Conservation (phyloP, 1,140 invertebrate species). For the Papilio machaon region DNA sequence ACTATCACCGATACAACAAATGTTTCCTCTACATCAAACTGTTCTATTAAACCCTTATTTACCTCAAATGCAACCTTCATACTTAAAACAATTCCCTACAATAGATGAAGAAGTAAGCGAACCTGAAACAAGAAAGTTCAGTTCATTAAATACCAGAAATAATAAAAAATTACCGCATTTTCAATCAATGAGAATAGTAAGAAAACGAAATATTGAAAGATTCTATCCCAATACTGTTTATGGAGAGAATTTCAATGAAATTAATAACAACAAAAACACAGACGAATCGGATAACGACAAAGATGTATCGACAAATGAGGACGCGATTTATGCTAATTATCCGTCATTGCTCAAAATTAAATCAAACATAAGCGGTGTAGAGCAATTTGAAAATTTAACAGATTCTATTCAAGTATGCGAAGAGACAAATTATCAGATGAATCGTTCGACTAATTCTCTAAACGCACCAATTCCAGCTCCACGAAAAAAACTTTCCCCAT, state of each 20-base stretch:
- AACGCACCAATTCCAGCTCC: slow-evolving; percentile 74
- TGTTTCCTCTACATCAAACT: slow-evolving; percentile 74
- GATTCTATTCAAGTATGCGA: slow-evolving; percentile 80
- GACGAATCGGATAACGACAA: slow-evolving; percentile 59
- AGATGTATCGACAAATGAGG: slow-evolving; percentile 49
- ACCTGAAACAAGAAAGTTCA: slow-evolving; percentile 65
- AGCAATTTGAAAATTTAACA: slow-evolving; percentile 79
- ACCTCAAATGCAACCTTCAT: slow-evolving; percentile 70
- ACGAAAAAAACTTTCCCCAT: slow-evolving; percentile 70
- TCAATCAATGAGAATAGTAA: slow-evolving; percentile 77
- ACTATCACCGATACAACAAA: slow-evolving; percentile 73
- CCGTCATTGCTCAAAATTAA: slow-evolving; percentile 64
- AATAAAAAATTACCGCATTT: slow-evolving; percentile 65
- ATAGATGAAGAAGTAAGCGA: slow-evolving; percentile 70
- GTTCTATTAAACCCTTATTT: slow-evolving; percentile 73
- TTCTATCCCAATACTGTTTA: slow-evolving; percentile 80
- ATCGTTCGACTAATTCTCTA: slow-evolving; percentile 62
- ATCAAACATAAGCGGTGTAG: slow-evolving; percentile 70
- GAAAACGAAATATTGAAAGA: slow-evolving; percentile 77
- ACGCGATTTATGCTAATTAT: slow-evolving; percentile 75
- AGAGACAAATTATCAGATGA: slow-evolving; percentile 55
- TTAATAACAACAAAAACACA: slow-evolving; percentile 72
- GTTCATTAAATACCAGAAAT: slow-evolving; percentile 72
- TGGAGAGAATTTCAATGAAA: slow-evolving; percentile 76
- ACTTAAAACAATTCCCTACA: slow-evolving; percentile 74